These are phyloP conservation scores for Cryptocephalus moraei DNA, from an alignment of 2,888 invertebrate genomes.

Conservation along the genomic window DNA sequence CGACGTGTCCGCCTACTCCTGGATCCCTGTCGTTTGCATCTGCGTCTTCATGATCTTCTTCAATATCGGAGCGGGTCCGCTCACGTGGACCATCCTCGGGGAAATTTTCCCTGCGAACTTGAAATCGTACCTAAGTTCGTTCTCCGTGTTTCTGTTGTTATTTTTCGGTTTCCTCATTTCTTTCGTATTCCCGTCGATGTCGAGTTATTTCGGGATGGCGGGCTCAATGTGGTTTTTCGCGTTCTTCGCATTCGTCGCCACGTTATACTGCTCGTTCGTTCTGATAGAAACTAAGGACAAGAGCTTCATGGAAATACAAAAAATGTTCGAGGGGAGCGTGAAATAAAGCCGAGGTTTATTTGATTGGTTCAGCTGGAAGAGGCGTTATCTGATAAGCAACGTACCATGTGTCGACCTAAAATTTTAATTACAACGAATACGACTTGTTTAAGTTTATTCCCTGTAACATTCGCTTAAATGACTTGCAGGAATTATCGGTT, in stretches of 20 bases:
- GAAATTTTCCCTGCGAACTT: slow-evolving; percentile 72
- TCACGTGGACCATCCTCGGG: slow-evolving; percentile 73
- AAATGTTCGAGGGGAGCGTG: not conserved
- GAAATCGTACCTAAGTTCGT: slow-evolving; percentile 49
- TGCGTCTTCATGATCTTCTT: slow-evolving; percentile 63
- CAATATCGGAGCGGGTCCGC: slow-evolving; percentile 58
- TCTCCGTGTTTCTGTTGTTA: slow-evolving; percentile 8
- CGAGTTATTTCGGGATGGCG: slow-evolving; percentile 12
- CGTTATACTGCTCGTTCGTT: slow-evolving; percentile 6
- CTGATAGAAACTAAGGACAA: slow-evolving; percentile 20
- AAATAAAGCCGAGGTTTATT: not conserved
- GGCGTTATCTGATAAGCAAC: too few relatives aligned
- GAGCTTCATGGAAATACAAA: slow-evolving; percentile 14
- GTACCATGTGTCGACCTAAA: too few relatives aligned
- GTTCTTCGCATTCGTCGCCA: slow-evolving; percentile 1
- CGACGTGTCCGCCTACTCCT: slow-evolving; percentile 38
- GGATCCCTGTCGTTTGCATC: slow-evolving; percentile 61
- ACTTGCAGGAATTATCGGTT: too few relatives aligned
- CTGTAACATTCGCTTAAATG: too few relatives aligned
- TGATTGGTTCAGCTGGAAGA: too few relatives aligned
- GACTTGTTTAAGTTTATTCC: too few relatives aligned
- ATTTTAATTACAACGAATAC: too few relatives aligned
- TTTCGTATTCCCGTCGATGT: slow-evolving; percentile 15
- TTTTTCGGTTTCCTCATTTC: slow-evolving; percentile 10
- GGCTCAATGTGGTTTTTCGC: slow-evolving; percentile 16